Conservation (phyloP, 2,113 vertebrate genomes). For the Hucho hucho region DNA sequence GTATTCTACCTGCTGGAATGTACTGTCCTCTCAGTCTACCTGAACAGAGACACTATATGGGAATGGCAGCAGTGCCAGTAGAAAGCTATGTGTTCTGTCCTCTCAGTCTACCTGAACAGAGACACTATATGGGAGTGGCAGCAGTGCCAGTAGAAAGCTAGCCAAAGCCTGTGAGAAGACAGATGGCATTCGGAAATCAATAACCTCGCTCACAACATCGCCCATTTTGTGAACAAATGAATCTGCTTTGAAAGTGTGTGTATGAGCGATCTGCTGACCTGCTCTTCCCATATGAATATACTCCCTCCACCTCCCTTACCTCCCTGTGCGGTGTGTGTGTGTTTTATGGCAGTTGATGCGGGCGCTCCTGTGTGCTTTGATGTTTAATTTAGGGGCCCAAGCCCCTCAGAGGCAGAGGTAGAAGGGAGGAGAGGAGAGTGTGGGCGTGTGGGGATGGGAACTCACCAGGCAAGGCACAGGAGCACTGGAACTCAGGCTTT, state of each 20-base stretch:
- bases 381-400: slow-evolving; percentile 76
- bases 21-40: too few relatives aligned
- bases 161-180: slow-evolving; percentile 65
- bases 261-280: slow-evolving; percentile 70
- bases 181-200: slow-evolving; percentile 72
- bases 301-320: slow-evolving; percentile 42
- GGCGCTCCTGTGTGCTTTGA: slow-evolving; percentile 71
- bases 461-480: slow-evolving; percentile 48
- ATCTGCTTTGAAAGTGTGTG: slow-evolving; percentile 72
- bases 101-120: slow-evolving; percentile 26
- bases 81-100: slow-evolving; percentile 21
- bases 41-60: neutral
- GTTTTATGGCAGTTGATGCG: slow-evolving; percentile 69
- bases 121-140: slow-evolving; percentile 36
- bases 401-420: slow-evolving; percentile 20
- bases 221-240: slow-evolving; percentile 76
- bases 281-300: slow-evolving; percentile 70
- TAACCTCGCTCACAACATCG: slow-evolving; percentile 66
- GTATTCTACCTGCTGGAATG: too few relatives aligned
- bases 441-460: slow-evolving; percentile 69
- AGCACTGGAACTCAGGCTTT: slow-evolving; percentile 67
- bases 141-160: slow-evolving; percentile 59
- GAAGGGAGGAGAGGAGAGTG: slow-evolving; percentile 66
- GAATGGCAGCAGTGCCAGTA: slow-evolving; percentile 63
- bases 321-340: slow-evolving; percentile 25